A percentile compares a stretch with the other conserved stretches of the same genome.
Evolutionary conservation across 2,888 invertebrate genomes (phyloP).

Genomic region (Sarcophaga caerulescens): DNA sequence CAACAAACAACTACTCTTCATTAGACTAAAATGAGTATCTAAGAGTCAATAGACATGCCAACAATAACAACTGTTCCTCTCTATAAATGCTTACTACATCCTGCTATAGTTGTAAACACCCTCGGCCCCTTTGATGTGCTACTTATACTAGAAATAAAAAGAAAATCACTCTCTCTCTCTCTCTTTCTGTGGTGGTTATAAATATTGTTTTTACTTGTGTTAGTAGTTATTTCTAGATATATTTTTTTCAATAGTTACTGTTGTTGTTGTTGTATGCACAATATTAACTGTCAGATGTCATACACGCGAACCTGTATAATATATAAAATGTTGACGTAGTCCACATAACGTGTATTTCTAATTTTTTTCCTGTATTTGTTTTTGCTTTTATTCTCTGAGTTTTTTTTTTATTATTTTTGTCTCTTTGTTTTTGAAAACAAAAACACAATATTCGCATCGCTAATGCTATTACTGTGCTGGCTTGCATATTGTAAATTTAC

Average conservation of each 20-base stretch:
- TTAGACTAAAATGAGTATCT: constrained; percentile 7
- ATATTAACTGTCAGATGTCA: constrained; percentile 47
- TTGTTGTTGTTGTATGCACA: neutral
- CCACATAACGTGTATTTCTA: constrained; percentile 20
- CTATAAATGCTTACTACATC: neutral
- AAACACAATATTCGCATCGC: too few relatives aligned
- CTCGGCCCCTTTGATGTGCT: neutral
- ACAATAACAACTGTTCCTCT: neutral
- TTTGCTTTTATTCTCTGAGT: neutral
- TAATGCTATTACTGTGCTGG: too few relatives aligned
- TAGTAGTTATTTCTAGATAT: neutral
- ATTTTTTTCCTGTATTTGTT: constrained; percentile 13
- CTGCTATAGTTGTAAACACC: neutral
- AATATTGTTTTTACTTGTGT: too few relatives aligned
- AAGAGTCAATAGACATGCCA: neutral
- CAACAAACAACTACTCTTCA: neutral
- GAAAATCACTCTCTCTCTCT: too few relatives aligned
- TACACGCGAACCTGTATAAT: constrained; percentile 49
- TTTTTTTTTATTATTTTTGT: constrained; percentile 1
- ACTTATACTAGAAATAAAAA: too few relatives aligned
- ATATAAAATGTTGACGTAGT: constrained; percentile 52
- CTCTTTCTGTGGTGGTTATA: neutral
- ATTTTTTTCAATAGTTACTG: neutral
- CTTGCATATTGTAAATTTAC: neutral
- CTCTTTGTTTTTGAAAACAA: too few relatives aligned